phyloP scores from a whole-genome alignment of 2,888 invertebrate genomes.

The Dolichopus griseipennis region DNA sequence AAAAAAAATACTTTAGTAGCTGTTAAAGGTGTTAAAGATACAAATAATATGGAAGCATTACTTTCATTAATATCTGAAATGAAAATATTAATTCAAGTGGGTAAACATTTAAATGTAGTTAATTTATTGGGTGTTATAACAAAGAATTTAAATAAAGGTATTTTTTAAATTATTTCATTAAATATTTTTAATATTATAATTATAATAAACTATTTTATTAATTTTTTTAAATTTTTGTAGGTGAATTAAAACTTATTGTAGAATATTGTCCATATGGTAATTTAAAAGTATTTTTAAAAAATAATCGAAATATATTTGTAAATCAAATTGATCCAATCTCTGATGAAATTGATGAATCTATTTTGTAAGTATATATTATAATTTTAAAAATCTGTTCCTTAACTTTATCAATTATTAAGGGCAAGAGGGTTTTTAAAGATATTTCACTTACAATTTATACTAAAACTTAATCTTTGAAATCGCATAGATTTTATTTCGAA shows the following conservation, averaged over 20 bases:
- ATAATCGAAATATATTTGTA: constrained; percentile 65
- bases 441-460: too few species aligned
- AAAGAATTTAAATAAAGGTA: constrained; percentile 73
- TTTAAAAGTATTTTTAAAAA: constrained; percentile 68
- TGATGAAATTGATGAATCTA: constrained; percentile 44
- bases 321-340: constrained; percentile 60
- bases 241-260: constrained; percentile 63
- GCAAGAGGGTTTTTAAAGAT: too few species aligned
- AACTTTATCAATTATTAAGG: too few species aligned
- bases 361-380: too few species aligned
- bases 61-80: constrained; percentile 78
- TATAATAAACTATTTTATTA: not conserved
- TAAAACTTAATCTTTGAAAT: too few species aligned
- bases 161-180: constrained; percentile 20
- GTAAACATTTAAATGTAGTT: constrained; percentile 82
- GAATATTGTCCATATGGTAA: constrained; percentile 85
- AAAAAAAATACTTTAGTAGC: constrained; percentile 70
- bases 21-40: constrained; percentile 80
- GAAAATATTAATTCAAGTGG: constrained; percentile 86
- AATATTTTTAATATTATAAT: too few species aligned
- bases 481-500: too few species aligned
- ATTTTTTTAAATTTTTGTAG: not conserved
- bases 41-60: constrained; percentile 61
- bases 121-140: constrained; percentile 87
- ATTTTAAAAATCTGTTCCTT: too few species aligned